A percentile compares a stretch with the other conserved stretches of the same genome.
phyloP scores from a whole-genome alignment of 1,140 invertebrate species.

The Drosophila funebris region DNA sequence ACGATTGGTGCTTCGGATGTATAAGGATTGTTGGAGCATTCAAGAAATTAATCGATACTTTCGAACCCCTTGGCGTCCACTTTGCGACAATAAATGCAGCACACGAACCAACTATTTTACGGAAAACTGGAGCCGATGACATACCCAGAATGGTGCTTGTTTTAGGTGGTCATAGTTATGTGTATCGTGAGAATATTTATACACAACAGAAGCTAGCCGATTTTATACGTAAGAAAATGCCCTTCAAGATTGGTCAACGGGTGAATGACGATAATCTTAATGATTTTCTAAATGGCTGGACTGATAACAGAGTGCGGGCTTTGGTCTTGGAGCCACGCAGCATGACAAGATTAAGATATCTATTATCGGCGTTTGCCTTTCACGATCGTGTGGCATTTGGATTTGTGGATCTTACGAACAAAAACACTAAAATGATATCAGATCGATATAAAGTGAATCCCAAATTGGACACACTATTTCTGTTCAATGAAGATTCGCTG shows the following conservation, averaged over 20 bases:
- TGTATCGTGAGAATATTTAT: conserved; percentile 91
- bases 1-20: conserved; percentile 97
- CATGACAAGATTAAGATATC: conserved; percentile 91
- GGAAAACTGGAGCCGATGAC: conserved; percentile 90
- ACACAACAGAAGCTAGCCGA: conserved; percentile 91
- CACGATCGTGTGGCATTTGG: conserved; percentile 94
- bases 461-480: conserved; percentile 92
- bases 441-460: conserved; percentile 89
- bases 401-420: conserved; percentile 87
- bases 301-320: conserved; percentile 95
- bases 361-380: conserved; percentile 94
- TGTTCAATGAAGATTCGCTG: conserved; percentile 95
- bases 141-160: conserved; percentile 93
- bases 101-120: conserved; percentile 89
- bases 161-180: conserved; percentile 90
- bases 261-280: conserved; percentile 91
- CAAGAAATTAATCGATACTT: conserved; percentile 91
- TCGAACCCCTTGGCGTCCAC: conserved; percentile 88
- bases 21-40: conserved; percentile 92
- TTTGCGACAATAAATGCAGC: conserved; percentile 92
- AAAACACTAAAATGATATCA: conserved; percentile 86
- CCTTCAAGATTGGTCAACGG: conserved; percentile 89
- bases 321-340: conserved; percentile 93
- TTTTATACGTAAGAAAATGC: conserved; percentile 93
- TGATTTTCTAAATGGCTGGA: conserved; percentile 93